These are phyloP conservation scores for Catostylus mosaicus DNA, from an alignment of 30 jellyfish, hydroid and myxozoan genomes.

Conservation along the genomic window DNA sequence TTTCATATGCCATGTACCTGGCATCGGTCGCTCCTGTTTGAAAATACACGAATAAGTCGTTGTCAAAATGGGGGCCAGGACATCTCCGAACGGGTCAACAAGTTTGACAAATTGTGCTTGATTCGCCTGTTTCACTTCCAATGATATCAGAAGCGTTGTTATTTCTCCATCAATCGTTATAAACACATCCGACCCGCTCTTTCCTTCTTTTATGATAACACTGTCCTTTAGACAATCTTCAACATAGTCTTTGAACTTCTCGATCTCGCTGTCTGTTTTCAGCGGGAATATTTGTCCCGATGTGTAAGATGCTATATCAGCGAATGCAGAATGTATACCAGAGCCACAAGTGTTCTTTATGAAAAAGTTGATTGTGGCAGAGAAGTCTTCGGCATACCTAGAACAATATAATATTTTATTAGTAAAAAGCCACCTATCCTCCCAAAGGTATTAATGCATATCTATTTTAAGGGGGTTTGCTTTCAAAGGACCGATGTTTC, in stretches of 20 bases:
- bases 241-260: conserved; percentile 57
- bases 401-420: too few species aligned
- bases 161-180: conserved; percentile 42
- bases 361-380: conserved; percentile 43
- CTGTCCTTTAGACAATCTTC: conserved; percentile 52
- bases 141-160: conserved; percentile 20
- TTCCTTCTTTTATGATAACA: conserved; percentile 64
- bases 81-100: conserved; percentile 56
- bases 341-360: conserved; percentile 8
- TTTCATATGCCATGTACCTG: conserved; percentile 62
- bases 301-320: conserved; percentile 78
- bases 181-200: conserved; percentile 14
- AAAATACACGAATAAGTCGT: conserved; percentile 27
- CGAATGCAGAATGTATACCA: conserved; percentile 24
- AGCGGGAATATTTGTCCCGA: conserved; percentile 79
- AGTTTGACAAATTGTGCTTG: conserved; percentile 40
- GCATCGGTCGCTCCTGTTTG: conserved; percentile 35
- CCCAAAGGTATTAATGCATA: too few species aligned
- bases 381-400: conserved; percentile 21
- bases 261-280: conserved; percentile 28
- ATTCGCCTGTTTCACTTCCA: conserved; percentile 25
- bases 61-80: not conserved
- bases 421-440: too few species aligned
- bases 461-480: too few species aligned
- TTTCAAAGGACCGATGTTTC: too few species aligned